Base-by-base conservation (phyloP, 2,888 invertebrate species). In the Priapulus caudatus region DNA sequence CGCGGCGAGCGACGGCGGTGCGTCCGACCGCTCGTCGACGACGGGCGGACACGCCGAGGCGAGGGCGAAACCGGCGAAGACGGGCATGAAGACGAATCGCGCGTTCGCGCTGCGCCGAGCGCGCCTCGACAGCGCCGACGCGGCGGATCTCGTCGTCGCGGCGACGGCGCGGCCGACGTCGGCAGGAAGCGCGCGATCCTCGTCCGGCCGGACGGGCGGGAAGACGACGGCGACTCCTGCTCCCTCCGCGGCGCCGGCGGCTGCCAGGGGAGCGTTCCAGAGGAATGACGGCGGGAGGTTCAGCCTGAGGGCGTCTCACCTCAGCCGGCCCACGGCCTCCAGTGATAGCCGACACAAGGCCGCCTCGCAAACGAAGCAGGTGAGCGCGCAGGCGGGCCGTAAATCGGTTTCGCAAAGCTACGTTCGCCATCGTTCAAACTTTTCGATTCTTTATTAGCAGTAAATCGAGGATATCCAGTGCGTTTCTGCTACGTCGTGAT, bases 51-150 rank as follows among this genome's bases (percentile, higher is more conserved):
- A n/a, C n/a, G 33, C 33, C 10, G 33, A 10, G 33, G 10, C 10
- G n/a, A n/a, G n/a, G 10, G n/a, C 10, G n/a, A 33, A 33, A 33
- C 10, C 33, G 10, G 33, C 33, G 10, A 33, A 33, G 33, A 33
- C 33, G 10, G 10, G 10, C 10, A 10, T 33, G 33, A 48, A 48
- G 16, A 3, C 45, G 61, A 89, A 88, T 67, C 77, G 85, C 58
- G 82, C 84, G n/a, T 72, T 69, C 60, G 73, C 82, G 65, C 73
- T 83, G 72, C 74, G 85, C 61, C 61, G 82, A 69, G 77, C 79
- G n/a, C 69, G 79, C 58, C 63, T 81, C 33, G 81, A 67, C 45
- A 55, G 57, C 19, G 47, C 52, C 19, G 60, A 60, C 43, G 22
- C 45, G 52, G 49, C 65, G 65, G 72, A 46, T 15, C 4, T 45